These are phyloP conservation scores for Harpagoxenus sublaevis DNA, from an alignment of 2,888 invertebrate species.

Conservation along the genomic window DNA sequence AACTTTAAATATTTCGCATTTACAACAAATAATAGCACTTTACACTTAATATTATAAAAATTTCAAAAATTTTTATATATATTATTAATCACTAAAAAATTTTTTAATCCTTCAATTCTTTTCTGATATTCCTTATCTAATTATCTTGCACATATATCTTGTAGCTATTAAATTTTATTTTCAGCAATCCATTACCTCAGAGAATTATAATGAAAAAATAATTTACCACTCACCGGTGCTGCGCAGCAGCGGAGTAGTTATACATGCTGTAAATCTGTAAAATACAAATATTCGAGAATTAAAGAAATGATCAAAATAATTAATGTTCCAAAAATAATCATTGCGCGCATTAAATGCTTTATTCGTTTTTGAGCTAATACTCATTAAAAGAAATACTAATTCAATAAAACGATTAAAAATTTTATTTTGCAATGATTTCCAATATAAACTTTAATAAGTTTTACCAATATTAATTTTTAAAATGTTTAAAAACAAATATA, in stretches of 20 bases:
- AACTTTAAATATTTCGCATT: not conserved
- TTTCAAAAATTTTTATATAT: not conserved
- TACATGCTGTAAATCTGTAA: not conserved
- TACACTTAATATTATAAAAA: not conserved
- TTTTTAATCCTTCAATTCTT: not conserved
- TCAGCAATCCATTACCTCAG: not conserved
- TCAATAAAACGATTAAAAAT: not conserved
- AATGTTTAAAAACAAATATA: not conserved
- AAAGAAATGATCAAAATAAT: not conserved
- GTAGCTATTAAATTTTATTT: not conserved
- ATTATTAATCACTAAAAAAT: not conserved
- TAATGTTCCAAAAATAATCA: not conserved
- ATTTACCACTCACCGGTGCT: not conserved
- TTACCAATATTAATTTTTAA: too few species aligned
- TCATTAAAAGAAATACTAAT: not conserved
- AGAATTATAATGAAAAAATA: not conserved
- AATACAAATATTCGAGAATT: not conserved
- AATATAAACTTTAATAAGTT: not conserved
- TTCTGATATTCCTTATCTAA: not conserved
- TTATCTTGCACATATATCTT: not conserved
- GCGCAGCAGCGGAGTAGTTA: not conserved
- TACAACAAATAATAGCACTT: not conserved
- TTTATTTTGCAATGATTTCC: not conserved
- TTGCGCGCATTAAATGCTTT: not conserved
- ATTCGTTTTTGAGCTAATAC: not conserved